Evolutionary conservation across 2,113 vertebrate species (phyloP), one percentile per base, ranked within the genome.

Genomic region (Paracyprichromis sp.): DNA sequence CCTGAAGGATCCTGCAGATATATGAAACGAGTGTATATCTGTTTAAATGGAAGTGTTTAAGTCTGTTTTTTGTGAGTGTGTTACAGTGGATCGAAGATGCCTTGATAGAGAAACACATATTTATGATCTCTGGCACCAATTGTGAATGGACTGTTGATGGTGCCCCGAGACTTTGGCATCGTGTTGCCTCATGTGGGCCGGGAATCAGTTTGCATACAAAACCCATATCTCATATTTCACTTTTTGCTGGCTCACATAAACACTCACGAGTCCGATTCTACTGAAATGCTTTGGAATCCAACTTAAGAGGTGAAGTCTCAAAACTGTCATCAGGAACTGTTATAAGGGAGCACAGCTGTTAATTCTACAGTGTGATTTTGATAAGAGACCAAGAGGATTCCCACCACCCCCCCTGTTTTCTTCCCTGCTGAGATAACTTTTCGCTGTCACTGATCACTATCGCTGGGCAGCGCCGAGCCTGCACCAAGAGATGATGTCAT

Each of bases 401-500:
- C 52, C 36, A 34, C 50, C 56, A 34, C 36, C 38, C 40, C 12
- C 12, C 38, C 11, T 2, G 76, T 80, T 80, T 21, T 43, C 47
- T 66, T 52, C 78, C 86, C 73, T 78, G 90, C 85, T 87, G 85
- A 63, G 84, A 34, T 63, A 85, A 88, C 84, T 45, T 76, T 34
- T 56, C 69, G 26, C 83, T 81, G 69, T 86, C 85, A 78, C 83
- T 76, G 78, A 88, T 86, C 86, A 81, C 90, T 85, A 80, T 90
- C 69, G 82, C 66, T 17, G 81, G 57, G 83, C 92, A 89, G 90
- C 40, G 50, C 81, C 82, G 78, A 85, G 71, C 83, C 90, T 80
- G 85, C 54, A 14, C 90, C 92, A 88, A 91, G 91, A 93, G 92
- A 91, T 94, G 93, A 96, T 94, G 93, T 96, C 95, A 94, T 93